phyloP scores from a whole-genome alignment of 1,140 invertebrate species.

The Panagrolaimus sp. region DNA sequence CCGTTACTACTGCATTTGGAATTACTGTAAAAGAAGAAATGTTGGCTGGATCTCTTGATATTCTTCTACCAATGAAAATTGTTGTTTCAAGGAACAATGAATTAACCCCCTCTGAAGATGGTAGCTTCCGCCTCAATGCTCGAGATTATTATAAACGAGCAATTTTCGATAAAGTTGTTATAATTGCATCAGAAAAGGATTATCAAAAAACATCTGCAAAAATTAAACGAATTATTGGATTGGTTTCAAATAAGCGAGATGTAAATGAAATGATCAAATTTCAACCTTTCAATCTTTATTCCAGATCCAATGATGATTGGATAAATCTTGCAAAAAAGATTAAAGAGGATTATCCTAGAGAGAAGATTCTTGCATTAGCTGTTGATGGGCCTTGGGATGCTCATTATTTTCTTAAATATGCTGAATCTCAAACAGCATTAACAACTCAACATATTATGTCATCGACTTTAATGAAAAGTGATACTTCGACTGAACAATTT shows the following conservation, averaged over 20 bases:
- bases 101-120: background rate
- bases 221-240: background rate
- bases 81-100: too few species aligned
- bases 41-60: too few species aligned
- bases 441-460: background rate
- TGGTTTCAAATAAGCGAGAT: too few species aligned
- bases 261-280: background rate
- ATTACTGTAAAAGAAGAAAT: too few species aligned
- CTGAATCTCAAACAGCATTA: background rate
- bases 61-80: too few species aligned
- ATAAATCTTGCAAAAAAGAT: background rate
- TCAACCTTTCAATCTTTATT: background rate
- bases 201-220: background rate
- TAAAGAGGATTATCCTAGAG: background rate
- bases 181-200: background rate
- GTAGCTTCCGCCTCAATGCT: background rate
- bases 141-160: background rate
- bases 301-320: background rate
- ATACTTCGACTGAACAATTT: background rate
- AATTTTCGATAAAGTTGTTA: background rate
- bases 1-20: too few species aligned
- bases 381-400: background rate
- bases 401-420: background rate
- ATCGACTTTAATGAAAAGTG: background rate
- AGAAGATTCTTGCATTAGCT: background rate